A percentile compares a stretch with the other conserved stretches of the same genome.
phyloP scores from a whole-genome alignment of 1,140 invertebrate species.

The Drosophila rufa region DNA sequence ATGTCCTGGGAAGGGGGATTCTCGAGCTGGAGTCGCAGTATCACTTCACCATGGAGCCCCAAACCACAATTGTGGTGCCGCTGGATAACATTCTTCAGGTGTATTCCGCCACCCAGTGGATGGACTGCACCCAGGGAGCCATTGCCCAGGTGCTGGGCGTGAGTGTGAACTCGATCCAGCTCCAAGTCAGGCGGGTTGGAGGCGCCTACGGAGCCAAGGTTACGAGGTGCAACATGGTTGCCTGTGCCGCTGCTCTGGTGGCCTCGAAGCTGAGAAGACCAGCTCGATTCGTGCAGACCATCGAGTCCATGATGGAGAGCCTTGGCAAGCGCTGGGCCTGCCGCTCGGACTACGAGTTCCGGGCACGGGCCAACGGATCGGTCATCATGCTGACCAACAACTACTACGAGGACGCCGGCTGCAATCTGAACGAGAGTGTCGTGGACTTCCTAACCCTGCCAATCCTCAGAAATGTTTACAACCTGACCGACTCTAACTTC shows the following conservation, averaged over 20 bases:
- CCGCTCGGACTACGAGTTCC: conserved; percentile 86
- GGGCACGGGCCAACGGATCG: conserved; percentile 88
- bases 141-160: conserved; percentile 87
- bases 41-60: conserved; percentile 88
- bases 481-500: conserved; percentile 86
- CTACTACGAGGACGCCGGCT: conserved; percentile 89
- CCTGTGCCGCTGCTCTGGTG: conserved; percentile 88
- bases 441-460: conserved; percentile 79
- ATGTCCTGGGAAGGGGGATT: conserved; percentile 59
- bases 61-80: conserved; percentile 87
- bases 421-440: conserved; percentile 87
- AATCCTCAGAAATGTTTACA: conserved; percentile 87
- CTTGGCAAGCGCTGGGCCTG: conserved; percentile 88
- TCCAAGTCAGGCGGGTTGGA: conserved; percentile 89
- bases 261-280: conserved; percentile 87
- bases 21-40: conserved; percentile 82
- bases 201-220: conserved; percentile 91
- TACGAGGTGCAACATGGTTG: conserved; percentile 86
- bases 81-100: conserved; percentile 88
- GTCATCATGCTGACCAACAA: conserved; percentile 88
- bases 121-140: conserved; percentile 88
- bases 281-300: conserved; percentile 88
- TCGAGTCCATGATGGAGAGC: conserved; percentile 89
- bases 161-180: conserved; percentile 87
- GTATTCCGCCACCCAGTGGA: conserved; percentile 88